Conservation (phyloP, 1,140 invertebrate species). For the Tachypleus tridentatus region DNA sequence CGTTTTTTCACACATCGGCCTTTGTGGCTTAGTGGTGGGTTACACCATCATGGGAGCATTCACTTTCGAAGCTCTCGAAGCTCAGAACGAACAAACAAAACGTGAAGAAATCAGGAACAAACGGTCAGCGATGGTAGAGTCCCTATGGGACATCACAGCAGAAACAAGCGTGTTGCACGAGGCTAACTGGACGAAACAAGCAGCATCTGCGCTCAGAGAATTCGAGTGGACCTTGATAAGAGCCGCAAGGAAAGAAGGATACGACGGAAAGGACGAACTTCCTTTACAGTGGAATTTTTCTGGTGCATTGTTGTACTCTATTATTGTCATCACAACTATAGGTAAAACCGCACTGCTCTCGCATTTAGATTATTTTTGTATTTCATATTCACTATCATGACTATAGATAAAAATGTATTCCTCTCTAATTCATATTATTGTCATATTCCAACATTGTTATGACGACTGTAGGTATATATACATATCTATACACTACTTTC, state of each 20-base stretch:
- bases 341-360: constrained; percentile 26
- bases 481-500: too few relatives aligned
- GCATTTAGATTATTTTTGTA: too few relatives aligned
- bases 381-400: too few relatives aligned
- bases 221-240: constrained; percentile 28
- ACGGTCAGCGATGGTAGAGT: constrained; percentile 19
- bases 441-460: too few relatives aligned
- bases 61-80: constrained; percentile 58
- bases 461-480: too few relatives aligned
- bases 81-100: constrained; percentile 19
- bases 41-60: constrained; percentile 92
- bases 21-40: constrained; percentile 83
- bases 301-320: constrained; percentile 35
- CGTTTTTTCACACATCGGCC: constrained; percentile 65
- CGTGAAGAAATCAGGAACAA: constrained; percentile 15
- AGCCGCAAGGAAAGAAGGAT: constrained; percentile 27
- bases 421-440: too few relatives aligned
- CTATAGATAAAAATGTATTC: too few relatives aligned
- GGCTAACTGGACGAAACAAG: constrained; percentile 29
- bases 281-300: constrained; percentile 34
- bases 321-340: constrained; percentile 39
- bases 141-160: constrained; percentile 32
- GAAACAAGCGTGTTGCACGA: constrained; percentile 27
- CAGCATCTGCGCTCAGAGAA: constrained; percentile 22
- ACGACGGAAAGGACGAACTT: constrained; percentile 30